Conservation (phyloP, 2,113 vertebrate species). For the Microcebus griseorufus region DNA sequence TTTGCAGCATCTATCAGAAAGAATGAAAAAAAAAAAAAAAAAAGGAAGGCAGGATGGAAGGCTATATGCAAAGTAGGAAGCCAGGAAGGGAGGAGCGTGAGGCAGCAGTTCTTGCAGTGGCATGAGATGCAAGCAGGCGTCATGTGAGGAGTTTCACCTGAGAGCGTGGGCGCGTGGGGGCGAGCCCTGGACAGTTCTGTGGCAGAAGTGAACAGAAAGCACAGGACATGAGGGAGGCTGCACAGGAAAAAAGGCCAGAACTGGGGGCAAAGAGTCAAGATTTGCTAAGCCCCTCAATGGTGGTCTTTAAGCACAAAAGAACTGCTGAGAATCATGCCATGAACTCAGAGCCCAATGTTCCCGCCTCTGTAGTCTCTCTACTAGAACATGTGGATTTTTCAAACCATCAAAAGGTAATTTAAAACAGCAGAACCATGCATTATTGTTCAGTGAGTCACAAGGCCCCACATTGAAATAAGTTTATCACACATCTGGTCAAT, state of each 20-base stretch:
- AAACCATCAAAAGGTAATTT: conserved; percentile 43
- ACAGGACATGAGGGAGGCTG: background rate
- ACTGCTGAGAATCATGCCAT: background rate
- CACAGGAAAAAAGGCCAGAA: background rate
- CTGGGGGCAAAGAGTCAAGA: background rate
- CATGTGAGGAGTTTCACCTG: background rate
- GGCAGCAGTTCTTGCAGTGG: background rate
- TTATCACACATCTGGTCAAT: conserved; percentile 58
- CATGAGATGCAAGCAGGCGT: background rate
- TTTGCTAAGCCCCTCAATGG: background rate
- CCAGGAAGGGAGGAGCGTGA: background rate
- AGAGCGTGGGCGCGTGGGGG: accelerated
- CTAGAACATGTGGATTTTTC: background rate
- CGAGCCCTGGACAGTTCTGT: background rate
- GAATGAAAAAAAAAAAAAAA: background rate
- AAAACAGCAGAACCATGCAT: conserved; percentile 39
- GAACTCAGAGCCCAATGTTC: background rate
- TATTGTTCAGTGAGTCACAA: conserved; percentile 39
- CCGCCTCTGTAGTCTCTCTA: background rate
- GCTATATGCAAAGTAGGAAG: background rate
- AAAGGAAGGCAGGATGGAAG: background rate
- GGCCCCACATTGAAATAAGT: conserved; percentile 12
- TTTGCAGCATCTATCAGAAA: background rate
- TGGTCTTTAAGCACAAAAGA: background rate
- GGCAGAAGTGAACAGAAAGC: background rate